Conservation (phyloP, 2,797 vertebrate species). For the Poeciliopsis presidionis region DNA sequence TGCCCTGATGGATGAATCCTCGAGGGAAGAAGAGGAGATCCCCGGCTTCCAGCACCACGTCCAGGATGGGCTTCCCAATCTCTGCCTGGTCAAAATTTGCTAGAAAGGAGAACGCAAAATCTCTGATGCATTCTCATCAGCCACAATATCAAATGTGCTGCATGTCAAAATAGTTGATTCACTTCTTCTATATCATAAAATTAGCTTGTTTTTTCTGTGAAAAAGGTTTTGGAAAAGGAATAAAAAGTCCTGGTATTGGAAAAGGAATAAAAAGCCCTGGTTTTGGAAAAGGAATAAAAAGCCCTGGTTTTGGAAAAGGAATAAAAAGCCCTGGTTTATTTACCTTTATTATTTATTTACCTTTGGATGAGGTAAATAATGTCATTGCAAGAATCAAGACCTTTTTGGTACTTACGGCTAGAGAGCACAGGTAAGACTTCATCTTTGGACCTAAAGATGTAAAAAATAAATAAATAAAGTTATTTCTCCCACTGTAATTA, state of each 20-base stretch:
- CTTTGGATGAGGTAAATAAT: not conserved
- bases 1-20: constrained; percentile 94
- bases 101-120: constrained; percentile 42
- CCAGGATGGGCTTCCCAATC: constrained; percentile 88
- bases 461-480: not conserved
- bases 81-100: constrained; percentile 87
- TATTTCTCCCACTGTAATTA: not conserved
- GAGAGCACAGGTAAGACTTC: constrained; percentile 81
- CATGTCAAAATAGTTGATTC: not conserved
- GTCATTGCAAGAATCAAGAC: not conserved
- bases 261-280: not conserved
- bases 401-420: constrained; percentile 80
- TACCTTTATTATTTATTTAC: no score
- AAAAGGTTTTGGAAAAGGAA: not conserved
- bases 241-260: not conserved
- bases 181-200: not conserved
- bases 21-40: constrained; percentile 96
- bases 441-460: constrained; percentile 70
- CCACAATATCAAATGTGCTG: not conserved
- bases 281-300: not conserved
- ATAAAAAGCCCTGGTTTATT: not conserved
- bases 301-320: no score
- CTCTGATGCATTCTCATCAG: not conserved
- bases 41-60: constrained; percentile 90
- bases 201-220: not conserved